Base-by-base conservation (phyloP, 64 coral and sea anemone genomes). In the Pocillopora damicornis region DNA sequence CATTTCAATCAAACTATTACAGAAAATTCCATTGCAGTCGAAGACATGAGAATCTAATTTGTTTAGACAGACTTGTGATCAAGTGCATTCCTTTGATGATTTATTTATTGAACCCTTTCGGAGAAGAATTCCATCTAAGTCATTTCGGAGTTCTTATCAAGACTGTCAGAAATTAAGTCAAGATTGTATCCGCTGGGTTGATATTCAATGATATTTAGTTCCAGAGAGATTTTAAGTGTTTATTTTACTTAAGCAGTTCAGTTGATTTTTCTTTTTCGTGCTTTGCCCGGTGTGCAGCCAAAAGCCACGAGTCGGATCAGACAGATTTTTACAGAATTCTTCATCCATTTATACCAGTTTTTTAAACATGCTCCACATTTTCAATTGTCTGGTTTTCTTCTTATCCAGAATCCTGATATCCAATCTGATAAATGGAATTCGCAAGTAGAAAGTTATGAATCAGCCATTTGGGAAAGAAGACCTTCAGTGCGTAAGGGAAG, bases 301-400 rank as follows among this genome's bases (percentile, higher is more conserved):
- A n/a, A 71, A 26, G 67, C 67, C 67, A 71, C 10, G 67, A 20
- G 25, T 23, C 18, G 80, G 62, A 83, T 83, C 13, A 83, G 80
- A 6, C 65, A 66, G 34, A 42, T 61, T 62, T 63, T 17, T 85
- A 11, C 60, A 81, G 11, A 62, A 18, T 13, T 68, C 38, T 83
- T 17, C 36, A 2, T 36, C 14, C 36, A 15, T 20, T 7, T 63
- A 63, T 34, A 61, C 58, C 14, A 60, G 37, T 42, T 85, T 72
- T 57, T n/a, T 58, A 85, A 66, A 37, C 81, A 85, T 85, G 58
- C 22, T 85, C n/a, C 17, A 26, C 15, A 85, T 85, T 58, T 85
- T 57, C 57, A 58, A 85, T 9, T 38, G 12, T 85, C 67, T 71
- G 9, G 30, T 1, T 85, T 72, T n/a, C 13, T 15, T 13, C 65